A percentile compares a stretch with the other conserved stretches of the same genome.
These are phyloP conservation scores for Pollicipes pollicipes DNA, from an alignment of 1,140 invertebrate genomes.

Conservation along the genomic window DNA sequence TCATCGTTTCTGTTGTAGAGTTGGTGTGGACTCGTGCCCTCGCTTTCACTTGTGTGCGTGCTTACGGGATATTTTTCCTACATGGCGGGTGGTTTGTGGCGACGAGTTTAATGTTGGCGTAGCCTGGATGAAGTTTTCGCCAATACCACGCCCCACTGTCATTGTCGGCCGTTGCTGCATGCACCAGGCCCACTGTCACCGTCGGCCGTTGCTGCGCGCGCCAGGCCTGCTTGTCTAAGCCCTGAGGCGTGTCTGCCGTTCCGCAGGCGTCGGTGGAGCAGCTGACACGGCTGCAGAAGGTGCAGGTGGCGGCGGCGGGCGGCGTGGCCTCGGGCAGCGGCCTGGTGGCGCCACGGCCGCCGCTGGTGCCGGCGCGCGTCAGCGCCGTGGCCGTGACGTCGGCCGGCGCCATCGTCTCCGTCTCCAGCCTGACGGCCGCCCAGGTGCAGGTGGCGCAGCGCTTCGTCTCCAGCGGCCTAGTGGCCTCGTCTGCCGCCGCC, in stretches of 20 bases:
- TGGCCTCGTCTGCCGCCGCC: slow-evolving; percentile 9
- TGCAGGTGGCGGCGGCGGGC: slow-evolving; percentile 14
- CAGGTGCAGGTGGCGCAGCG: slow-evolving; percentile 24
- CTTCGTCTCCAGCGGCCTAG: slow-evolving; percentile 8
- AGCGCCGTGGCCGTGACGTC: slow-evolving; percentile 10
- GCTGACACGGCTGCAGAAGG: slow-evolving; percentile 11
- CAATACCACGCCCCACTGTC: too few relatives aligned
- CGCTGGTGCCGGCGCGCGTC: slow-evolving; percentile 6
- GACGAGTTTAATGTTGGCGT: too few relatives aligned
- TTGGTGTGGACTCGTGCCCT: slow-evolving; percentile 4
- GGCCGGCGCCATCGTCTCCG: slow-evolving; percentile 23
- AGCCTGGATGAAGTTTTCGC: too few relatives aligned
- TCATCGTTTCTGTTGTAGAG: neutral
- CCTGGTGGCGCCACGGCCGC: slow-evolving; percentile 6
- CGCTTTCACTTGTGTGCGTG: slow-evolving; percentile 6
- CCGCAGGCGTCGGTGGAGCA: slow-evolving; percentile 7
- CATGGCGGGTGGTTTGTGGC: too few relatives aligned
- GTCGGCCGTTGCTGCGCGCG: too few relatives aligned
- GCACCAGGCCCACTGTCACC: too few relatives aligned
- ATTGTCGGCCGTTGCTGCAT: too few relatives aligned
- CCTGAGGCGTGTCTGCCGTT: neutral
- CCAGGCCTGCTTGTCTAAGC: too few relatives aligned
- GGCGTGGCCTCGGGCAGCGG: slow-evolving; percentile 9
- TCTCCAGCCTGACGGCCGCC: slow-evolving; percentile 23
- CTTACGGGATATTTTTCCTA: too few relatives aligned